Percentiles rank a stretch among this genome's conserved stretches.
These are phyloP conservation scores for Pheosia gnoma DNA, from an alignment of 2,888 invertebrate species.

Conservation along the genomic window DNA sequence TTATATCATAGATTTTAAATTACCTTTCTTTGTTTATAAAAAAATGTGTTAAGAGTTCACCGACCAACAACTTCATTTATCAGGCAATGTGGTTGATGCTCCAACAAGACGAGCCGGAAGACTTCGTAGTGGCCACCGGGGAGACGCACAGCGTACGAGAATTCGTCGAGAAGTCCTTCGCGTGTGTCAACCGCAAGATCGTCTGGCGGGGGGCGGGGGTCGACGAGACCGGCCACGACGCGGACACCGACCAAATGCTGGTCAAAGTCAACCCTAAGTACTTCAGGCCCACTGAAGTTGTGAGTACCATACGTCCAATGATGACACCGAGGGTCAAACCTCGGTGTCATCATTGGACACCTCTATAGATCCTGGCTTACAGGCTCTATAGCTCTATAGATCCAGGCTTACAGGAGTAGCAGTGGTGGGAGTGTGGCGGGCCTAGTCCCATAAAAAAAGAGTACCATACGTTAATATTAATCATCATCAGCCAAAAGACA, in stretches of 20 bases:
- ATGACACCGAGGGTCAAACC: background rate
- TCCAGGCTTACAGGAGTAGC: too few species aligned
- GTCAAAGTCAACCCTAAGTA: slow-evolving; percentile 96
- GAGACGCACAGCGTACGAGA: slow-evolving; percentile 97
- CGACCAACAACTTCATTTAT: slow-evolving; percentile 6
- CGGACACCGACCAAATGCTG: slow-evolving; percentile 88
- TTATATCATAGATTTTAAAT: too few species aligned
- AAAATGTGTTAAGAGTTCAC: background rate
- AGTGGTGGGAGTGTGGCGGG: too few species aligned
- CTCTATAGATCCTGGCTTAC: too few species aligned
- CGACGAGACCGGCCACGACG: slow-evolving; percentile 89
- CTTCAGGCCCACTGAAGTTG: slow-evolving; percentile 99
- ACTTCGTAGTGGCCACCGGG: slow-evolving; percentile 99
- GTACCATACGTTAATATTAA: background rate
- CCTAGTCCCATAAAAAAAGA: too few species aligned
- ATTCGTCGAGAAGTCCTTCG: slow-evolving; percentile 97
- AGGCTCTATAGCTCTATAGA: too few species aligned
- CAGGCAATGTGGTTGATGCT: slow-evolving; percentile 99
- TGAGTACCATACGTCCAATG: slow-evolving; percentile 71
- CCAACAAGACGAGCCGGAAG: slow-evolving; percentile 95
- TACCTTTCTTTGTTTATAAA: too few species aligned
- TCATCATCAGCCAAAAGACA: too few species aligned
- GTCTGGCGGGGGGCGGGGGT: slow-evolving; percentile 95
- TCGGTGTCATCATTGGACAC: too few species aligned
- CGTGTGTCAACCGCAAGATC: slow-evolving; percentile 87